Percentiles rank a stretch among this genome's conserved stretches.
Evolutionary conservation across 2,888 invertebrate genomes (phyloP).

Genomic region (Syritta pipiens): DNA sequence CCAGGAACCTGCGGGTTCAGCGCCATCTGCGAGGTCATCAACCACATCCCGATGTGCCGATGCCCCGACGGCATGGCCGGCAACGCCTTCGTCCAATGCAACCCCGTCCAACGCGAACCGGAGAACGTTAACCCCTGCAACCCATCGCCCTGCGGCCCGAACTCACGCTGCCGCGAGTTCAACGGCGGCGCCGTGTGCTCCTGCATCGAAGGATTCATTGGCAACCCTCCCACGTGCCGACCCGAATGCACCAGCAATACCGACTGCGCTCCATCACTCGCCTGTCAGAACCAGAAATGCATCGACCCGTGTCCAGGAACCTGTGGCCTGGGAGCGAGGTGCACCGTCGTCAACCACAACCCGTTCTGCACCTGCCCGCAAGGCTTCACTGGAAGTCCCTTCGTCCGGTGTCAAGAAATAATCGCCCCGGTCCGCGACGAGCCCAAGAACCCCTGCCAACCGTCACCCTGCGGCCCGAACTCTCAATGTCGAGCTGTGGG

Average conservation of each 20-base stretch:
- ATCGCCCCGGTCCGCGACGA: constrained; percentile 57
- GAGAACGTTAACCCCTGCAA: constrained; percentile 83
- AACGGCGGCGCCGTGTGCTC: constrained; percentile 85
- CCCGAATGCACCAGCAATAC: constrained; percentile 89
- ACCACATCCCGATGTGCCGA: constrained; percentile 88
- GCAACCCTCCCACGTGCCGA: constrained; percentile 88
- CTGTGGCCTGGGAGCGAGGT: constrained; percentile 86
- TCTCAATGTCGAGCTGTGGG: constrained; percentile 81
- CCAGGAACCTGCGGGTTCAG: constrained; percentile 88
- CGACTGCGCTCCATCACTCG: constrained; percentile 86
- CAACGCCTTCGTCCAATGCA: constrained; percentile 85
- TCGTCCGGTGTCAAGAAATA: constrained; percentile 83
- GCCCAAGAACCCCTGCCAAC: constrained; percentile 79
- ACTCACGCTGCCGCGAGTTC: constrained; percentile 84
- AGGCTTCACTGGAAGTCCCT: constrained; percentile 88
- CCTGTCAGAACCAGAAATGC: constrained; percentile 90
- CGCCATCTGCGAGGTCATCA: constrained; percentile 87
- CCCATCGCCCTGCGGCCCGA: constrained; percentile 88
- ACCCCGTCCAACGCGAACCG: constrained; percentile 71
- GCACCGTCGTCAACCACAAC: constrained; percentile 88
- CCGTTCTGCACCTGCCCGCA: constrained; percentile 88
- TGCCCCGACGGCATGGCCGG: constrained; percentile 86
- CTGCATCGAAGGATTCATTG: constrained; percentile 86
- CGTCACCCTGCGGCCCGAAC: constrained; percentile 81
- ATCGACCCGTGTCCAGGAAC: constrained; percentile 88